phyloP scores from a whole-genome alignment of 2,797 vertebrate genomes.

The Columba guinea region DNA sequence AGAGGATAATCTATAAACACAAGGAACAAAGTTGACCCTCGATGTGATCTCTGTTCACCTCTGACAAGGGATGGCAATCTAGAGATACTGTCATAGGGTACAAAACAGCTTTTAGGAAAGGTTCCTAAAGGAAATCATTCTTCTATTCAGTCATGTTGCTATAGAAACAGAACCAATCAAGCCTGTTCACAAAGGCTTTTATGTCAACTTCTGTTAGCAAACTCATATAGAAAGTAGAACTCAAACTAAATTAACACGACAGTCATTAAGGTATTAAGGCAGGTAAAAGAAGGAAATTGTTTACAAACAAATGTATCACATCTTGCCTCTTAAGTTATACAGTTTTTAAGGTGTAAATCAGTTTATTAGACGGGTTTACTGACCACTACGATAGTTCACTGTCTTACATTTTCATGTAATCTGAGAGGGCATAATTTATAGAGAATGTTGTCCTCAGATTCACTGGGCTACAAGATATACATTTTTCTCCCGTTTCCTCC shows the following conservation, averaged over 20 bases:
- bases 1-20: conserved; percentile 75
- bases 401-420: not conserved
- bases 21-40: conserved; percentile 76
- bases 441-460: not conserved
- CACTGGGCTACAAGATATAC: not conserved
- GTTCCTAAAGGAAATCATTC: conserved; percentile 80
- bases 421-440: not conserved
- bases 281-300: not conserved
- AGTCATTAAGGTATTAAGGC: conserved; percentile 54
- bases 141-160: conserved; percentile 75
- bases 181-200: conserved; percentile 73
- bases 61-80: conserved; percentile 73
- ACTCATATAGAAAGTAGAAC: conserved; percentile 72
- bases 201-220: conserved; percentile 78
- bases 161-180: conserved; percentile 80
- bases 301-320: conserved; percentile 17
- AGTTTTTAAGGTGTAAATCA: not conserved
- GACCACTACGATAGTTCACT: not conserved
- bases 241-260: conserved; percentile 69
- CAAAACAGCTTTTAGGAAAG: conserved; percentile 78
- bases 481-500: not conserved
- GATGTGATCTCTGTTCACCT: conserved; percentile 75
- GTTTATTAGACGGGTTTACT: not conserved
- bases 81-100: conserved; percentile 73
- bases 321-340: not conserved